phyloP scores from a whole-genome alignment of 2,888 invertebrate genomes.

The Scaeva pyrastri region DNA sequence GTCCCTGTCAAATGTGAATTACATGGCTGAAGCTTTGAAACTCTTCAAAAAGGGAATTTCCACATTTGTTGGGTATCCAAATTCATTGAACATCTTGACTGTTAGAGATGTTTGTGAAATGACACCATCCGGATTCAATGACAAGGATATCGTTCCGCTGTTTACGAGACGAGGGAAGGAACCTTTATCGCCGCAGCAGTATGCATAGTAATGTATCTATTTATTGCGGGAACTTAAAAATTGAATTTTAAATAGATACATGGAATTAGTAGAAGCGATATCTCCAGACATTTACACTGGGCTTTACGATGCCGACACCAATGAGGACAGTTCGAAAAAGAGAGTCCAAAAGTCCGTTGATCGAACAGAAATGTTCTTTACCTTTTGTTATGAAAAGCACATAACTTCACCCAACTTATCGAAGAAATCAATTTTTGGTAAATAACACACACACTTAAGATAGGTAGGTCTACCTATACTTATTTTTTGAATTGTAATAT shows the following conservation, averaged over 20 bases:
- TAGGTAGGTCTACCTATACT: background rate
- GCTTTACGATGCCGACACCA: slow-evolving; percentile 88
- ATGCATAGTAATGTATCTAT: slow-evolving; percentile 61
- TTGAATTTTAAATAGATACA: slow-evolving; percentile 85
- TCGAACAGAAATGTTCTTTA: slow-evolving; percentile 88
- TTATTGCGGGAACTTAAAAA: background rate
- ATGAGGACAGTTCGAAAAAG: slow-evolving; percentile 87
- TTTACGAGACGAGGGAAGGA: slow-evolving; percentile 92
- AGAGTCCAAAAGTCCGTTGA: slow-evolving; percentile 89
- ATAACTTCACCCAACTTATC: slow-evolving; percentile 85
- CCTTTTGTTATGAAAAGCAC: slow-evolving; percentile 88
- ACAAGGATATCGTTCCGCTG: slow-evolving; percentile 88
- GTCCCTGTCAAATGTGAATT: slow-evolving; percentile 88
- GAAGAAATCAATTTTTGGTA: slow-evolving; percentile 85
- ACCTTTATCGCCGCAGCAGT: slow-evolving; percentile 87
- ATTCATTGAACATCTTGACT: slow-evolving; percentile 84
- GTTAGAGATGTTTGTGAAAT: slow-evolving; percentile 87
- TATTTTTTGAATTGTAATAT: too few relatives aligned
- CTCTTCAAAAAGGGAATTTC: slow-evolving; percentile 87
- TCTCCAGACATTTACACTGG: slow-evolving; percentile 93
- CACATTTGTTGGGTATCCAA: slow-evolving; percentile 88
- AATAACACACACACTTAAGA: slow-evolving; percentile 47
- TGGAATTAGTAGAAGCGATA: slow-evolving; percentile 90
- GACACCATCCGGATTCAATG: slow-evolving; percentile 89
- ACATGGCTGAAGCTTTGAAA: slow-evolving; percentile 87